Evolutionary conservation across 1,140 invertebrate species (phyloP), one percentile per base, ranked within the genome.

Genomic region (Lasaia peninsularis): DNA sequence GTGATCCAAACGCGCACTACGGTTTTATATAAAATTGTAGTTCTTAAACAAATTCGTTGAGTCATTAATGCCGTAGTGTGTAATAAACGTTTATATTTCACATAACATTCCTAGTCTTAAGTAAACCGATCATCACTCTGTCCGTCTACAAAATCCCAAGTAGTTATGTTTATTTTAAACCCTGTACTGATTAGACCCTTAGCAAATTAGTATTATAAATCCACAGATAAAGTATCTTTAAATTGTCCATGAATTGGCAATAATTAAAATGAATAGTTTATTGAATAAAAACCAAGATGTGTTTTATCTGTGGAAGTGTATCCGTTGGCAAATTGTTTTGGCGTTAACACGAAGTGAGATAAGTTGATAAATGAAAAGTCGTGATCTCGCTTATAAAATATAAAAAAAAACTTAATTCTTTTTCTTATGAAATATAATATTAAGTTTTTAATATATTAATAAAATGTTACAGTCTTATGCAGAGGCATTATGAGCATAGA

Each of bases 111-210:
- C 70, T 81, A 81, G 78, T 72, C 52, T 63, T 73, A 73, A 73
- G 64, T 64, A 63, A 70, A 71, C 56, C 67, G 61, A 67, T 69
- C 67, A 72, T 67, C 67, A 69, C 68, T 63, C 48, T 73, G 67
- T 80, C 79, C 75, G 73, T 85, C 74, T 76, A 73, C 56, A 62
- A 64, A 33, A 59, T 65, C 66, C 67, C 68, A 66, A 53, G 60
- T 67, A 50, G 20, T 70, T 67, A 49, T 44, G 20, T 63, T 60
- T 33, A 70, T 62, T 64, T 37, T 12, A 81, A 71, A 76, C 84
- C 84, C 84, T 87, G 84, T 80, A 81, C 69, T 65, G 61, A 62
- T 74, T 86, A 83, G 80, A 73, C 81, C 84, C 81, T 80, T 87
- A 87, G 84, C 81, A 71, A 77, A 78, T 82, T 87, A 85, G 78